Evolutionary conservation across 2,888 invertebrate species (phyloP).

Genomic region (Clivina fossor): DNA sequence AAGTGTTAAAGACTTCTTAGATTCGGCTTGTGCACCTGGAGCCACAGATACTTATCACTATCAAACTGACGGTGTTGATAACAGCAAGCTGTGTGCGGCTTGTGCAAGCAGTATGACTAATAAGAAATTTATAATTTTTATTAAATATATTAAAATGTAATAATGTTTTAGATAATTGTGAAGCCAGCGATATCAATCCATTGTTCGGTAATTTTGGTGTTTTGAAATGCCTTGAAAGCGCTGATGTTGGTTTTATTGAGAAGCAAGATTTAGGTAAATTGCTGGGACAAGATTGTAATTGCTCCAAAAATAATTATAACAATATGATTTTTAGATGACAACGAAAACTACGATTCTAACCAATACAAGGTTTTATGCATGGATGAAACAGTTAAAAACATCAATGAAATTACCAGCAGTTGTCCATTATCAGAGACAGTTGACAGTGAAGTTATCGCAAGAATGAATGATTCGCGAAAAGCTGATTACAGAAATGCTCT

Average conservation of each 20-base stretch:
- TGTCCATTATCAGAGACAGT: constrained; percentile 63
- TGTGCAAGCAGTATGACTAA: constrained; percentile 20
- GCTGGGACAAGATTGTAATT: neutral
- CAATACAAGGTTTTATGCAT: constrained; percentile 61
- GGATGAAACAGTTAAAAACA: constrained; percentile 60
- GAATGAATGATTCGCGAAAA: constrained; percentile 48
- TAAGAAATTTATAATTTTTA: no score
- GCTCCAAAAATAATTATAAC: neutral
- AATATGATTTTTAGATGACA: constrained; percentile 6
- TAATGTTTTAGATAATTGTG: constrained; percentile 51
- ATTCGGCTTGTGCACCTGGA: constrained; percentile 64
- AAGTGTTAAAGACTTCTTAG: constrained; percentile 60
- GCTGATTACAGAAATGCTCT: constrained; percentile 44
- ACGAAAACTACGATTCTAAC: constrained; percentile 21
- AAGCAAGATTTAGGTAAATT: constrained; percentile 13
- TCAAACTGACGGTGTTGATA: constrained; percentile 44
- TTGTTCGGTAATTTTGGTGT: constrained; percentile 65
- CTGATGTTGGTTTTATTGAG: constrained; percentile 59
- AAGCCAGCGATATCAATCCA: constrained; percentile 56
- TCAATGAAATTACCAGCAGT: constrained; percentile 54
- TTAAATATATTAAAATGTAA: constrained; percentile 14
- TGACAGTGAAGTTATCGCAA: constrained; percentile 63
- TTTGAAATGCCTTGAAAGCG: constrained; percentile 59
- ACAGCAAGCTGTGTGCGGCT: constrained; percentile 48
- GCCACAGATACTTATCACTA: constrained; percentile 56